phyloP scores from a whole-genome alignment of 2,888 invertebrate species.

The Lithophane leautieri region DNA sequence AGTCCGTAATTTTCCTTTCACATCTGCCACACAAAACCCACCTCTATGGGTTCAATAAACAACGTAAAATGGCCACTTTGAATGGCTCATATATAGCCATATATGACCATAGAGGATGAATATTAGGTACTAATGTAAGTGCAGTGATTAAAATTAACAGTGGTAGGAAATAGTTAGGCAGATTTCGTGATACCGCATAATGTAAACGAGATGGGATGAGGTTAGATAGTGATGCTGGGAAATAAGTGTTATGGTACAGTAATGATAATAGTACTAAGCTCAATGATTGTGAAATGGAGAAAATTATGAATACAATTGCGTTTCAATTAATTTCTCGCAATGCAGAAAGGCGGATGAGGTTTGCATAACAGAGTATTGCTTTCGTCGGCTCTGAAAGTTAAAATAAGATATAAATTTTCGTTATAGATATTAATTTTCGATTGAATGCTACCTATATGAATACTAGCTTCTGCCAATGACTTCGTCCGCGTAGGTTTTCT shows the following conservation, averaged over 20 bases:
- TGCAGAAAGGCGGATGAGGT: neutral
- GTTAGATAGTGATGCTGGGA: conserved; percentile 13
- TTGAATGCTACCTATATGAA: neutral
- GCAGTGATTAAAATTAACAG: conserved; percentile 55
- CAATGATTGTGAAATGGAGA: conserved; percentile 2
- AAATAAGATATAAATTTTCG: neutral
- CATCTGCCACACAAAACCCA: conserved; percentile 23
- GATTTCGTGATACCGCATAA: conserved; percentile 57
- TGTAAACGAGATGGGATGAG: conserved; percentile 21
- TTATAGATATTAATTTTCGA: neutral
- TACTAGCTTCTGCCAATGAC: no score
- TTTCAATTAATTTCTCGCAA: conserved; percentile 5
- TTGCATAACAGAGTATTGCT: neutral
- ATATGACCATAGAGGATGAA: conserved; percentile 36
- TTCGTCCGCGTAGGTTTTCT: no score
- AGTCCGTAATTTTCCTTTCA: conserved; percentile 40
- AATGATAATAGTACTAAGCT: conserved; percentile 17
- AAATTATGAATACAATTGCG: conserved; percentile 14
- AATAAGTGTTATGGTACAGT: conserved; percentile 37
- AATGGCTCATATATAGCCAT: conserved; percentile 26
- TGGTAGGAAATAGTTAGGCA: conserved; percentile 41
- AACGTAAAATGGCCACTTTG: conserved; percentile 28
- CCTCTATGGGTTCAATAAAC: conserved; percentile 46
- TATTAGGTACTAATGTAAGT: conserved; percentile 60
- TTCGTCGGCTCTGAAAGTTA: neutral